Conservation (phyloP, 2,113 vertebrate genomes). For the Urocitellus parryii region DNA sequence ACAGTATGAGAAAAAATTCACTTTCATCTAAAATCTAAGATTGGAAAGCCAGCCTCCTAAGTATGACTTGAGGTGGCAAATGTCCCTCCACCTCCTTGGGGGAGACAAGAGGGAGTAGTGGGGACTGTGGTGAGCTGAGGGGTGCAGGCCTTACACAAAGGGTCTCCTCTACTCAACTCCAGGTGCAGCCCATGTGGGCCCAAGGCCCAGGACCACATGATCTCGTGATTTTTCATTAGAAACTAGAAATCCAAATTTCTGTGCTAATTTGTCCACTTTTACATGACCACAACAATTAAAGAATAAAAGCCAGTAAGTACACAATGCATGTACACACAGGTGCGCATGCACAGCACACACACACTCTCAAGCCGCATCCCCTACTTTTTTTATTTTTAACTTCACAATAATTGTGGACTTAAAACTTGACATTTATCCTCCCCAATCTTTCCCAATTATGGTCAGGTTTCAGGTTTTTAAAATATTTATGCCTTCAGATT, state of each 20-base stretch:
- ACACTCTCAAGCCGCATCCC: background rate
- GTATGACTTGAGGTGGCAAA: background rate
- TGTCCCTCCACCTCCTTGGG: fast-evolving
- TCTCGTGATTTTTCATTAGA: background rate
- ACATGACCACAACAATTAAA: background rate
- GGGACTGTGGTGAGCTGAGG: fast-evolving
- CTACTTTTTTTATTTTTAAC: background rate
- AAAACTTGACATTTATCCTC: background rate
- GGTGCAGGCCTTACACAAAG: background rate
- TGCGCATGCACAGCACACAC: too few species aligned
- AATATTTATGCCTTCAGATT: background rate
- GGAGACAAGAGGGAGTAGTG: fast-evolving
- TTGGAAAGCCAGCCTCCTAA: background rate
- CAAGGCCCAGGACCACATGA: too few species aligned
- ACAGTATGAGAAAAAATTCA: background rate
- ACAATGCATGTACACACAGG: too few species aligned
- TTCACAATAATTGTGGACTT: background rate
- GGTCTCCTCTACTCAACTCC: fast-evolving
- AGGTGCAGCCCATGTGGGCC: background rate
- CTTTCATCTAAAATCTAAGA: background rate
- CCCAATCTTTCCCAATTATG: background rate
- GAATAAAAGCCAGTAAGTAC: background rate
- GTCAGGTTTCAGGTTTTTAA: background rate
- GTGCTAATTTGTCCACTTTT: background rate
- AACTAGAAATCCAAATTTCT: background rate